These are phyloP conservation scores for Vandiemenella viatica DNA, from an alignment of 2,888 invertebrate genomes.

Conservation along the genomic window DNA sequence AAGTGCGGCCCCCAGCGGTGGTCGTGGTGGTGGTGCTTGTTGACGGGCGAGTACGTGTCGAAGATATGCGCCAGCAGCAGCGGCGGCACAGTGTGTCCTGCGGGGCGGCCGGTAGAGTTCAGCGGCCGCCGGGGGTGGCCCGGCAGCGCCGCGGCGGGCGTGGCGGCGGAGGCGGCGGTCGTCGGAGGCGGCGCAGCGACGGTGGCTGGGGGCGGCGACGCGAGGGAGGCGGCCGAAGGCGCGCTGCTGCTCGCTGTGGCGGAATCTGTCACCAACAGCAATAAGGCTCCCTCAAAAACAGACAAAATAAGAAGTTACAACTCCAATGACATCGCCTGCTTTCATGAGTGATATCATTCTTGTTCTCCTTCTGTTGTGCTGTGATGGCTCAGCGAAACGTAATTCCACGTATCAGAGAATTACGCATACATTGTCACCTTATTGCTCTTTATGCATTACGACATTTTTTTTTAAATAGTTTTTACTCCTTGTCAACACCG, in stretches of 20 bases:
- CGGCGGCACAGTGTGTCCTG: constrained; percentile 23
- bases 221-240: not conserved
- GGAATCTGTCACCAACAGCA: too few species aligned
- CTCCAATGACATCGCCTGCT: too few species aligned
- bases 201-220: not conserved
- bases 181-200: not conserved
- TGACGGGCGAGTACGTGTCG: constrained; percentile 49
- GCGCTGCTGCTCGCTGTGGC: not conserved
- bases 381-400: too few species aligned
- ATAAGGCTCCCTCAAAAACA: too few species aligned
- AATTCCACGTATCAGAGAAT: too few species aligned
- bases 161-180: not conserved
- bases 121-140: constrained; percentile 1
- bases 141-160: not conserved
- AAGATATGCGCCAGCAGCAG: constrained; percentile 61
- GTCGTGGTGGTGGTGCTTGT: constrained; percentile 53
- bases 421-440: too few species aligned
- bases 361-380: too few species aligned
- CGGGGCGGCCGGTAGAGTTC: not conserved
- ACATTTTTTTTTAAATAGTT: too few species aligned
- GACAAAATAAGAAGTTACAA: too few species aligned
- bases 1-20: constrained; percentile 46
- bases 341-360: too few species aligned
- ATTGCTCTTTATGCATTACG: too few species aligned
- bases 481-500: too few species aligned